phyloP scores from a whole-genome alignment of 2,888 invertebrate species.

The Latheticus oryzae region DNA sequence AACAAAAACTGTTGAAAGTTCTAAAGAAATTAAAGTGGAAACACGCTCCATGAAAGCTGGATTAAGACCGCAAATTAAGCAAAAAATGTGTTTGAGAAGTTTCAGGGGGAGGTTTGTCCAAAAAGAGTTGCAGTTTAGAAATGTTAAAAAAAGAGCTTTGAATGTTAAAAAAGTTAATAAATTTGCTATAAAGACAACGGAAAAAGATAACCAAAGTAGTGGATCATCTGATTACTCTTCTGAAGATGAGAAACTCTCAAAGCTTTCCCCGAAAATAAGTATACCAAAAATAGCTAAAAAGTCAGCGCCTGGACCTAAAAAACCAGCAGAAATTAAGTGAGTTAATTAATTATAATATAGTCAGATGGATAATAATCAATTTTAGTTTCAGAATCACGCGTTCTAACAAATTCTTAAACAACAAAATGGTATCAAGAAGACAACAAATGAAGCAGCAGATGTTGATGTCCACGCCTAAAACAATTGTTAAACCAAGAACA shows the following conservation, averaged over 20 bases:
- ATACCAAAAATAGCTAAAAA: slow-evolving; percentile 44
- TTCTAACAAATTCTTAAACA: slow-evolving; percentile 49
- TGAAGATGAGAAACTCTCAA: slow-evolving; percentile 59
- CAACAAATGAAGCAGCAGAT: slow-evolving; percentile 55
- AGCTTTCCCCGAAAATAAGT: slow-evolving; percentile 11
- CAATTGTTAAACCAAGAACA: slow-evolving; percentile 52
- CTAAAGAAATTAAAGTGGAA: slow-evolving; percentile 63
- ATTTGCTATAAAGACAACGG: slow-evolving; percentile 20
- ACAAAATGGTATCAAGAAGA: slow-evolving; percentile 45
- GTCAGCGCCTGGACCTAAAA: slow-evolving; percentile 45
- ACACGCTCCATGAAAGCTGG: slow-evolving; percentile 58
- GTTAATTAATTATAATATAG: slow-evolving; percentile 11
- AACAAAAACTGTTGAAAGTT: slow-evolving; percentile 58
- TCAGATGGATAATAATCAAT: not conserved
- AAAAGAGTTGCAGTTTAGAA: slow-evolving; percentile 58
- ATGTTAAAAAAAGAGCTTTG: slow-evolving; percentile 37
- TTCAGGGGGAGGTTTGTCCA: slow-evolving; percentile 64
- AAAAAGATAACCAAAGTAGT: slow-evolving; percentile 52
- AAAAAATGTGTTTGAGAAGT: slow-evolving; percentile 66
- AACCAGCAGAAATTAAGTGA: slow-evolving; percentile 49
- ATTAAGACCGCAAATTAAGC: slow-evolving; percentile 48
- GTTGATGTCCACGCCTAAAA: slow-evolving; percentile 48
- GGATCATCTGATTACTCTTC: slow-evolving; percentile 71
- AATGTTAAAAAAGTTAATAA: slow-evolving; percentile 9
- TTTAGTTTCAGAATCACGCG: slow-evolving; percentile 54